phyloP scores from a whole-genome alignment of 2,113 vertebrate genomes.

The Nettapus auritus region DNA sequence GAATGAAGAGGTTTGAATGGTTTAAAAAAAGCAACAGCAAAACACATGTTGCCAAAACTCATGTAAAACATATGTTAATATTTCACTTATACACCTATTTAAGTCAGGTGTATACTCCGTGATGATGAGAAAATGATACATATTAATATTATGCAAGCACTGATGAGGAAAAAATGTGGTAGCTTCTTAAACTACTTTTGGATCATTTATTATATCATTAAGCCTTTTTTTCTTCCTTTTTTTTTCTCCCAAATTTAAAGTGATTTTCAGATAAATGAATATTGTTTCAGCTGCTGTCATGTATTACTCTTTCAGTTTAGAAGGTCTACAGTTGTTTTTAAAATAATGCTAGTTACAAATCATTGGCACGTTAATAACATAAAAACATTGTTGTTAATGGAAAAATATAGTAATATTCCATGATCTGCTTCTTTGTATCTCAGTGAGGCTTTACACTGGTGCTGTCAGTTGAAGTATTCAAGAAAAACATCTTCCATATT shows the following conservation, averaged over 20 bases:
- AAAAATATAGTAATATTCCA: neutral
- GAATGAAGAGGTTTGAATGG: neutral
- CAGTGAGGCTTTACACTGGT: neutral
- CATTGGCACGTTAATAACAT: neutral
- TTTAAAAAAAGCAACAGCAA: neutral
- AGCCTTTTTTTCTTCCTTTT: neutral
- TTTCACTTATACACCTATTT: neutral
- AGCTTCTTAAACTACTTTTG: neutral
- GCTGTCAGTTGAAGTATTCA: neutral
- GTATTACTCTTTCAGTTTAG: neutral
- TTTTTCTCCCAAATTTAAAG: neutral
- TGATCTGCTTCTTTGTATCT: neutral
- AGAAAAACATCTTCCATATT: neutral
- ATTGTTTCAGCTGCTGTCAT: neutral
- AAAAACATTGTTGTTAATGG: neutral
- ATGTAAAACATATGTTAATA: neutral
- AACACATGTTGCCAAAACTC: neutral
- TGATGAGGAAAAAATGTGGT: neutral
- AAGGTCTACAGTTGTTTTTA: neutral
- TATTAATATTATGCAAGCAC: neutral
- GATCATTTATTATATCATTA: neutral
- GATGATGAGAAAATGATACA: neutral
- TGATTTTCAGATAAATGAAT: neutral
- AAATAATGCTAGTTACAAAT: neutral
- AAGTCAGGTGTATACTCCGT: neutral